Base-by-base conservation (phyloP, 2,888 invertebrate species). In the Drosophila pegasa region DNA sequence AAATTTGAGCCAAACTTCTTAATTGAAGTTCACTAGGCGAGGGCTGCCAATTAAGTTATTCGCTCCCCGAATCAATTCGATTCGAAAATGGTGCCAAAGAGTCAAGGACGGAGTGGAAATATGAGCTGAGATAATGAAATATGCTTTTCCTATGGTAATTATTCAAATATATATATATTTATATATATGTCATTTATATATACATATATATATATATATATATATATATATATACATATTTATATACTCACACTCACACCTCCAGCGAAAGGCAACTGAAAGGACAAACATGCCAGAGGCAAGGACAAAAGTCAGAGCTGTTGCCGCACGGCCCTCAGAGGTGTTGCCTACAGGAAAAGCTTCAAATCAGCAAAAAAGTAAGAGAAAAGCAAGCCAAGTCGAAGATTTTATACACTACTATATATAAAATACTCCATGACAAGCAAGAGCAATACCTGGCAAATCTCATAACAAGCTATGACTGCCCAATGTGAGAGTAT, bases 331-430 rank as follows among this genome's bases (percentile, higher is more conserved):
- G 50, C 62, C 65, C 83, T 79, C 78, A 70, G 80, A 83, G 82
- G 82, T 83, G 82, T 83, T 88, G 87, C 80, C 87, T 74, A 80
- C 84, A 88, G 86, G 75, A 82, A 83, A 88, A 86, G 68, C 88
- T 77, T 70, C 80, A 83, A 76, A 83, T 83, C 82, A 88, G 82
- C 82, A 80, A 60, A 88, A 82, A 87, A 62, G 59, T 37, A 56
- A 14, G 4, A 20, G 56, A 38, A 38, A 61, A 25, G 0, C 22
- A 22, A 25, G 18, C 3, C 14, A 9, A 5, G 18, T 2, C 29
- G 38, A 31, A 16, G n/a, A 16, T 31, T 12, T 29, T n/a, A 18
- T 63, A 48, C 61, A 12, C 61, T 57, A 12, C 12, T 9, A 9
- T 31, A 14, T 18, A 38, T 38, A 31, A 31, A 25, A 25, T 6